Conservation (phyloP, 2,797 vertebrate genomes). For the Gymnoscopelus microlampas region DNA sequence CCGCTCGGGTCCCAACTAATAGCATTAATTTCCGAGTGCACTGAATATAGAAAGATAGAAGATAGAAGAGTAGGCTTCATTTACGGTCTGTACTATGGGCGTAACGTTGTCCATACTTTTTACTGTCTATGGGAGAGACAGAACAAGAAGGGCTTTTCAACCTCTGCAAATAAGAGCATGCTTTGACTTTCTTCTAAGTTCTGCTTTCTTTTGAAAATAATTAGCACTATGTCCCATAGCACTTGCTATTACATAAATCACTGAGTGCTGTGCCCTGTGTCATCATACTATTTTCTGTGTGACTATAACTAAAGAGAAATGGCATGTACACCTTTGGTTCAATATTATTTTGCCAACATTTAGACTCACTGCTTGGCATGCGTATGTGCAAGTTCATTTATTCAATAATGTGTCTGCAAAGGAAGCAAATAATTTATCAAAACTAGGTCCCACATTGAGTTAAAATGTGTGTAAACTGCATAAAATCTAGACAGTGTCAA, state of each 20-base stretch:
- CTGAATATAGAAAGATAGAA: too few species aligned
- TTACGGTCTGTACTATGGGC: too few species aligned
- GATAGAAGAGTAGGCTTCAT: too few species aligned
- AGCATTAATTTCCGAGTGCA: too few species aligned
- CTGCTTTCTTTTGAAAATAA: background rate
- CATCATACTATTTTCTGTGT: background rate
- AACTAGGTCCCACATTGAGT: conserved; percentile 23
- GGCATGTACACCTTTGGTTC: background rate
- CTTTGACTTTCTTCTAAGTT: background rate
- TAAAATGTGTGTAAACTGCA: conserved; percentile 15
- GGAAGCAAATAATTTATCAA: conserved; percentile 39
- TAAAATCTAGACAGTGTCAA: conserved; percentile 10
- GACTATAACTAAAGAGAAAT: background rate
- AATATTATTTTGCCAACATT: background rate
- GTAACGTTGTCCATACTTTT: too few species aligned
- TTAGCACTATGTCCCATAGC: too few species aligned
- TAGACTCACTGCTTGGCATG: background rate
- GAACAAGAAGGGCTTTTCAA: background rate
- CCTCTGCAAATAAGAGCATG: background rate
- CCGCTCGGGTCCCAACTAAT: too few species aligned
- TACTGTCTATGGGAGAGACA: too few species aligned
- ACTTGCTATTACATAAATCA: background rate
- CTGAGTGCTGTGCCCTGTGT: background rate
- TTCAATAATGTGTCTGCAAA: conserved; percentile 23
- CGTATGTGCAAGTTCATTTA: conserved; percentile 20